Conservation (phyloP, 2,113 vertebrate genomes). For the Maccullochella peelii region DNA sequence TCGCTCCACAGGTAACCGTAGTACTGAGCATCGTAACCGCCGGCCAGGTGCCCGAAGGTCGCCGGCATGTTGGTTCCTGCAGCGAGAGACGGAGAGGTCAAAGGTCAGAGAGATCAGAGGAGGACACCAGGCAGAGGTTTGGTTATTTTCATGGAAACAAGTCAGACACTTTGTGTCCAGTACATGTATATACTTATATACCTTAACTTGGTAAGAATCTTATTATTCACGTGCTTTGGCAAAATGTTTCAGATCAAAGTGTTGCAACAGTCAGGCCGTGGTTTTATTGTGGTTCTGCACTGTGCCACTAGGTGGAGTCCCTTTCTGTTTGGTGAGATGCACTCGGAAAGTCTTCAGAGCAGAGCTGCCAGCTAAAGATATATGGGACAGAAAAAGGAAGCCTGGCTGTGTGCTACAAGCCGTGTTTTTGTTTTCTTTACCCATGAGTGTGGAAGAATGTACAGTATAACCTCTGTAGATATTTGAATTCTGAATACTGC, state of each 20-base stretch:
- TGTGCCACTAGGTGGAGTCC: background rate
- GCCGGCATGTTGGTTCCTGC: conserved; percentile 97
- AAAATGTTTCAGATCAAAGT: too few species aligned
- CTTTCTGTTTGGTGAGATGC: background rate
- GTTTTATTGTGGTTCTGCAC: background rate
- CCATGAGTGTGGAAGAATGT: too few species aligned
- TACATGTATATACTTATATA: background rate
- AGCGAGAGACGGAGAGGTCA: conserved; percentile 8
- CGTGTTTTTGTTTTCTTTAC: too few species aligned
- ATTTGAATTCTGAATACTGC: too few species aligned
- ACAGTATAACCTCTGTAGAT: too few species aligned
- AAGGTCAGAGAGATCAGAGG: conserved; percentile 8
- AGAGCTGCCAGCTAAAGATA: too few species aligned
- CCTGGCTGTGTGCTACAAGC: background rate
- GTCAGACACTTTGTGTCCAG: background rate
- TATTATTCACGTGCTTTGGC: too few species aligned
- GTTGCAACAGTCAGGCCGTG: too few species aligned
- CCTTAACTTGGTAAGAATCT: background rate
- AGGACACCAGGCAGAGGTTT: background rate
- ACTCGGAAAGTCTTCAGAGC: too few species aligned
- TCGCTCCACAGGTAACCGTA: conserved; percentile 99
- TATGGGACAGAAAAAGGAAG: too few species aligned
- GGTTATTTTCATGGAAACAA: too few species aligned
- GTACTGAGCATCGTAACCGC: conserved; percentile 97
- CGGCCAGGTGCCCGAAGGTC: conserved; percentile 95